These are phyloP conservation scores for Troilus luridus DNA, from an alignment of 2,888 invertebrate genomes.

Conservation along the genomic window DNA sequence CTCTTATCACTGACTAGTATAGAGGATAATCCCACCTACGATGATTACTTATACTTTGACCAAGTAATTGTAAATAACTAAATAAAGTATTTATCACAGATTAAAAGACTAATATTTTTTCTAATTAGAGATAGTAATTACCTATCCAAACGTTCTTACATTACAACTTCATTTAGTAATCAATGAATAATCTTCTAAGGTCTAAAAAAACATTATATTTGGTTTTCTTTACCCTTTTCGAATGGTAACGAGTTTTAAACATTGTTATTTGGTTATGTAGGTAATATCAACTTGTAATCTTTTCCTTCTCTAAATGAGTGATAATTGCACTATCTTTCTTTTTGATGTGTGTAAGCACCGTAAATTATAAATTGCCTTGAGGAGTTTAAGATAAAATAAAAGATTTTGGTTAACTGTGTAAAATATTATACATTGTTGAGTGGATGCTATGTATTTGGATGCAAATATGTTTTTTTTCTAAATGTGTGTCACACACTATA, in stretches of 20 bases:
- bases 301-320: conserved; percentile 36
- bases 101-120: no score
- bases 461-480: conserved; percentile 48
- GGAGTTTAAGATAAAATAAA: conserved; percentile 32
- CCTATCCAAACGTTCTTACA: neutral
- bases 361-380: conserved; percentile 43
- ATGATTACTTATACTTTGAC: no score
- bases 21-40: no score
- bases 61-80: no score
- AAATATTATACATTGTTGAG: conserved; percentile 41
- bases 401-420: conserved; percentile 43
- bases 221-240: neutral
- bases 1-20: no score
- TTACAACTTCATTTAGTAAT: neutral
- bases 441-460: conserved; percentile 53
- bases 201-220: neutral
- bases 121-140: neutral
- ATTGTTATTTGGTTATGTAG: neutral
- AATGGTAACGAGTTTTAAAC: conserved; percentile 36
- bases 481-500: conserved; percentile 54
- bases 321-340: conserved; percentile 7
- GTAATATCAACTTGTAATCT: neutral
- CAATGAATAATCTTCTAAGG: neutral
- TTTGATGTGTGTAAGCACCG: conserved; percentile 52
- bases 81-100: no score